phyloP scores from a whole-genome alignment of 2,888 invertebrate genomes.

The Hypolimnas misippus region DNA sequence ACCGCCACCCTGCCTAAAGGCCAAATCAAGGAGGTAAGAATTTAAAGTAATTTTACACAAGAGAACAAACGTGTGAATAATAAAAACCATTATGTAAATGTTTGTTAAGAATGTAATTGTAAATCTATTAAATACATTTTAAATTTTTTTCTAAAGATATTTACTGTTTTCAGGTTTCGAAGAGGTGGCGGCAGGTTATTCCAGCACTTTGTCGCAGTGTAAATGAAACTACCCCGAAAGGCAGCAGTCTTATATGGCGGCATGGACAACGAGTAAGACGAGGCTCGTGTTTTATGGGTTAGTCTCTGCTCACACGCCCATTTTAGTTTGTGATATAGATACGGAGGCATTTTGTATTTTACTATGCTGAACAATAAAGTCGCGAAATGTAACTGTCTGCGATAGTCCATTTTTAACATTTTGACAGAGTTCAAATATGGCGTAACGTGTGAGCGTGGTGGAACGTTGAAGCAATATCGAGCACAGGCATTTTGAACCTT shows the following conservation, averaged over 20 bases:
- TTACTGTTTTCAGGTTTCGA: slow-evolving; percentile 6
- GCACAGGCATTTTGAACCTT: slow-evolving; percentile 2
- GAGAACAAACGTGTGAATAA: too few species aligned
- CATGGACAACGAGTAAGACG: background rate
- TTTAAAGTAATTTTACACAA: too few species aligned
- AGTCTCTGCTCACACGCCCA: slow-evolving; percentile 3
- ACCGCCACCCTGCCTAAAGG: too few species aligned
- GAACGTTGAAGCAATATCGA: background rate
- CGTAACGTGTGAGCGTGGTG: slow-evolving; percentile 1
- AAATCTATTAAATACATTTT: background rate
- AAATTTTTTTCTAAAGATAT: slow-evolving; percentile 1
- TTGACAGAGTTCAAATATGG: background rate
- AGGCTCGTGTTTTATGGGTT: slow-evolving; percentile 1
- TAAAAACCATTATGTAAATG: too few species aligned
- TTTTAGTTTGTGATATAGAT: slow-evolving; percentile 3
- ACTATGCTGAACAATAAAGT: background rate
- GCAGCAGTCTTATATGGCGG: slow-evolving; percentile 1
- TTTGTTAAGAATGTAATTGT: background rate
- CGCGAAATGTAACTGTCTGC: background rate
- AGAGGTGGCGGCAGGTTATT: slow-evolving; percentile 10
- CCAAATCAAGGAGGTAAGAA: too few species aligned
- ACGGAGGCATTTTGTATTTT: slow-evolving; percentile 1
- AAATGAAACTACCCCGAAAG: background rate
- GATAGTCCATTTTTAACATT: slow-evolving; percentile 7
- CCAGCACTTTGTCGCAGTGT: slow-evolving; percentile 7